Evolutionary conservation across 2,797 vertebrate species (phyloP), one percentile per base, ranked within the genome.

Genomic region (Poecilia picta): DNA sequence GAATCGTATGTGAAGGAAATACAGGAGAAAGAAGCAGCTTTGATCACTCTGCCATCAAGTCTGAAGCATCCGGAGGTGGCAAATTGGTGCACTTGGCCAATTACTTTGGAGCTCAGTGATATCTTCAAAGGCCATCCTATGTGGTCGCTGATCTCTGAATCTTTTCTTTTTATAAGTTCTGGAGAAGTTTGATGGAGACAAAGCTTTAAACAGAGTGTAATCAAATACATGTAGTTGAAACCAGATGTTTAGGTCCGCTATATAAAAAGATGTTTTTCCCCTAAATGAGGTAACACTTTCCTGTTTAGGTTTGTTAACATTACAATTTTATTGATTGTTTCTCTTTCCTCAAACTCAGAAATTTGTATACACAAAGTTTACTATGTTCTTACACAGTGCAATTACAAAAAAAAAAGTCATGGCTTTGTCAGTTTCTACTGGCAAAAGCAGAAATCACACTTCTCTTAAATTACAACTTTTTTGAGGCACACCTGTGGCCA

Each of bases 1-100:
- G 86, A 85, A 88, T 73, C 75, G 71, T 72, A 71, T 82, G 85
- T 75, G 62, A 77, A 91, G 93, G 87, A 94, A 94, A 94, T 84
- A 89, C 83, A 74, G 64, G 71, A 84, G 88, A 87, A 77, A 87
- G 87, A 76, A 72, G 79, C 70, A 18, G 85, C 92, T 94, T 94
- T 93, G 92, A 93, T 95, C 92, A 93, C 79, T 75, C 87, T 80
- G 79, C 85, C 84, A 86, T 89, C 83, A 93, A 91, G 89, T 90
- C 78, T 86, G 72, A 86, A 82, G 80, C 88, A 89, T 89, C 83
- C 91, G 88, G 87, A 82, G 76, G 83, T 88, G 77, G 79, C 88
- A 88, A 91, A 93, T 90, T 91, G 85, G 79, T 45, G 2, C 82
- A 87, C 83, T 86, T 82, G 85, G 88, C 76, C 85, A 88, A 89